These are phyloP conservation scores for Microplitis deprimator DNA, from an alignment of 2,888 invertebrate genomes.

Conservation along the genomic window DNA sequence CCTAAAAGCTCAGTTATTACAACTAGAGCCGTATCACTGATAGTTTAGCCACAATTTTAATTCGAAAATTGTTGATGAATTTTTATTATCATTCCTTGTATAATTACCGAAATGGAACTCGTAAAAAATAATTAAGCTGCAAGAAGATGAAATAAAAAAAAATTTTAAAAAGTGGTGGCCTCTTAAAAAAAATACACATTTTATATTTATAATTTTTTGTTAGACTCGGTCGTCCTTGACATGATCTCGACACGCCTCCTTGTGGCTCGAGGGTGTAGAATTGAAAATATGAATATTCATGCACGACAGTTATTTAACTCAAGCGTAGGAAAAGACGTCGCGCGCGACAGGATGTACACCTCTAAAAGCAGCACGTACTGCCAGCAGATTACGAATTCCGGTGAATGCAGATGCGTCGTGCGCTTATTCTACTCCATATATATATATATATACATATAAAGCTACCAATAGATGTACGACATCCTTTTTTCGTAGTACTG, in stretches of 20 bases:
- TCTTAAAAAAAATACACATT: too few relatives aligned
- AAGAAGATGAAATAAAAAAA: too few relatives aligned
- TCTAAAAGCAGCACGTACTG: constrained; percentile 39
- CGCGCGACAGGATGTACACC: constrained; percentile 37
- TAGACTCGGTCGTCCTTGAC: background rate
- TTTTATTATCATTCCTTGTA: too few relatives aligned
- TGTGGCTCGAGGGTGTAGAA: constrained; percentile 33
- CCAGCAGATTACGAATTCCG: constrained; percentile 35
- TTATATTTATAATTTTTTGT: too few relatives aligned
- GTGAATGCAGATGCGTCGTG: constrained; percentile 42
- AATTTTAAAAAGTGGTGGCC: too few relatives aligned
- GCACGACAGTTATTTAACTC: constrained; percentile 58
- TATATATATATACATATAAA: too few relatives aligned
- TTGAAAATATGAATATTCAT: constrained; percentile 60
- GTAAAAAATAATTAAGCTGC: too few relatives aligned
- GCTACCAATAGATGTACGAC: background rate
- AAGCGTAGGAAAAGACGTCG: constrained; percentile 49
- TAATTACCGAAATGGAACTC: too few relatives aligned
- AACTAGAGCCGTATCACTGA: too few relatives aligned
- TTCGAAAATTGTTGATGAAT: too few relatives aligned
- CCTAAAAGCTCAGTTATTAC: too few relatives aligned
- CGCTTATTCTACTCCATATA: constrained; percentile 26
- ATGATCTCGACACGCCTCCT: constrained; percentile 40
- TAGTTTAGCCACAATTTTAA: too few relatives aligned
- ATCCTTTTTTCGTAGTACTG: background rate